phyloP scores from a whole-genome alignment of 2,113 vertebrate genomes.

The Turdus rufiventris region DNA sequence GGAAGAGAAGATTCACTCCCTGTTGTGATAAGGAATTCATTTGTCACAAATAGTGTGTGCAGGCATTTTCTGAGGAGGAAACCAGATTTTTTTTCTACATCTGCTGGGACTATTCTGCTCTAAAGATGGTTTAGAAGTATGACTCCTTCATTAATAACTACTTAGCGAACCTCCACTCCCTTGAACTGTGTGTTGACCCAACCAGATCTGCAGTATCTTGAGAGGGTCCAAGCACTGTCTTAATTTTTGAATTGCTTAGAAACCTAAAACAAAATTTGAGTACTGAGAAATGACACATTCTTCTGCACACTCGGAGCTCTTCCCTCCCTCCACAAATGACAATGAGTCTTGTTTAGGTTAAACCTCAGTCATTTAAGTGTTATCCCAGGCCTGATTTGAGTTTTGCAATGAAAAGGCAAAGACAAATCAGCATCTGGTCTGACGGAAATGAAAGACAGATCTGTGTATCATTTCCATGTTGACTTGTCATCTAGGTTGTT shows the following conservation, averaged over 20 bases:
- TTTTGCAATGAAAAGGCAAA: not conserved
- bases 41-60: not conserved
- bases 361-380: not conserved
- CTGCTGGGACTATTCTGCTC: not conserved
- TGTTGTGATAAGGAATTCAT: not conserved
- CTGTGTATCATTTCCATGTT: not conserved
- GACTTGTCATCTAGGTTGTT: not conserved
- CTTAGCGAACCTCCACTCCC: not conserved
- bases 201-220: not conserved
- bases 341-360: not conserved
- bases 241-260: not conserved
- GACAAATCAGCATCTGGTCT: not conserved
- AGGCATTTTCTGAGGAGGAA: not conserved
- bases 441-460: not conserved
- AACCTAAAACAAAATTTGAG: not conserved
- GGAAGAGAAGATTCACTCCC: not conserved
- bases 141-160: not conserved
- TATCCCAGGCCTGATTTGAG: not conserved
- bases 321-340: not conserved
- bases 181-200: not conserved
- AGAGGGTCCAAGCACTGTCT: not conserved
- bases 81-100: not conserved
- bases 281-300: not conserved
- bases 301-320: not conserved
- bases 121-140: not conserved